Conservation (phyloP, 92 coral and sea anemone genomes). For the Phenganax stokvisi region DNA sequence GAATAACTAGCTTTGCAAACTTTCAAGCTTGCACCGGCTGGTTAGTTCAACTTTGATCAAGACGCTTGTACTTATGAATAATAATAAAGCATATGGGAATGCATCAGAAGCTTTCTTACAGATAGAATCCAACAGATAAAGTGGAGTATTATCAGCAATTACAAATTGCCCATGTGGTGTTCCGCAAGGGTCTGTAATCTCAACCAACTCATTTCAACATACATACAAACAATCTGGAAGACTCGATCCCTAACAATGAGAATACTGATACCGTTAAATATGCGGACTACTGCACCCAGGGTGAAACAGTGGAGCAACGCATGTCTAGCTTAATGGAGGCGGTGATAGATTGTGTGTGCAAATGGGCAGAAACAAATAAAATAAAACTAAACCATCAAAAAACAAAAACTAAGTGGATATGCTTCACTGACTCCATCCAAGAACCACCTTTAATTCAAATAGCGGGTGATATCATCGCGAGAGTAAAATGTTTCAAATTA, state of each 20-base stretch:
- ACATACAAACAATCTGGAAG: neutral
- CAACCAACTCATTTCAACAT: neutral
- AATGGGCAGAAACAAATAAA: conserved; percentile 4
- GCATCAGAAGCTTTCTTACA: no score
- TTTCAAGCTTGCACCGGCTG: no score
- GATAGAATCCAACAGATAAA: no score
- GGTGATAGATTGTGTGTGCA: neutral
- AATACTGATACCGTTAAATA: neutral
- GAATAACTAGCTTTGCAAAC: no score
- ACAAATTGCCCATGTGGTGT: neutral
- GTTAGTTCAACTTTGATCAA: no score
- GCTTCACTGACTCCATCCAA: neutral
- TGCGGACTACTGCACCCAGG: neutral
- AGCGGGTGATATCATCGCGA: neutral
- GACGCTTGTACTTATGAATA: no score
- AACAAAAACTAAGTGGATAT: neutral
- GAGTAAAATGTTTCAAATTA: neutral
- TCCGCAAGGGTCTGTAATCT: neutral
- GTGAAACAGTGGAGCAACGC: neutral
- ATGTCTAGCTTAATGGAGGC: neutral
- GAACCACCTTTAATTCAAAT: neutral
- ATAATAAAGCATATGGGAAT: no score
- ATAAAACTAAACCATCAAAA: neutral
- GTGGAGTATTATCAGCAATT: neutral
- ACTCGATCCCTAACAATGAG: neutral